Evolutionary conservation across 1,140 invertebrate species (phyloP).

Genomic region (Arion vulgaris): DNA sequence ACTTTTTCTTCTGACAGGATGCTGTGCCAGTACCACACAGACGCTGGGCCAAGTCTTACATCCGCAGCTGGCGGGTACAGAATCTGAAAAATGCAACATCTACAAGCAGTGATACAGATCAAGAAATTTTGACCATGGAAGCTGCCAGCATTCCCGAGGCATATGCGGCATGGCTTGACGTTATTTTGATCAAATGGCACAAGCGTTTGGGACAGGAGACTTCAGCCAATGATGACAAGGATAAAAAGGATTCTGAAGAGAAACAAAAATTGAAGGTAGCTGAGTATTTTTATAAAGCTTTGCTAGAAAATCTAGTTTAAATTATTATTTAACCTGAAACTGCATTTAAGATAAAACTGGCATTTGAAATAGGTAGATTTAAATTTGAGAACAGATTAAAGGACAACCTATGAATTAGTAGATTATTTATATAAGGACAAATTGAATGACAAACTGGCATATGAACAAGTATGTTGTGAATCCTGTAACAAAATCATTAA

Average conservation of each 20-base stretch:
- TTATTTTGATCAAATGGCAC: not conserved
- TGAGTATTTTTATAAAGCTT: not conserved
- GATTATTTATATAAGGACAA: too few species aligned
- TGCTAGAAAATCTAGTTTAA: not conserved
- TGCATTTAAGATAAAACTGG: too few species aligned
- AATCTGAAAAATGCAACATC: conserved; percentile 31
- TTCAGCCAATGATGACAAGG: not conserved
- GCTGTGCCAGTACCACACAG: conserved; percentile 21
- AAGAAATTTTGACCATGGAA: not conserved
- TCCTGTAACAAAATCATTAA: too few species aligned
- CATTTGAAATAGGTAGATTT: too few species aligned
- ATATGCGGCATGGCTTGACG: conserved; percentile 21
- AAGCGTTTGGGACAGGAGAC: not conserved
- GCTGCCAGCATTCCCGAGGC: conserved; percentile 16
- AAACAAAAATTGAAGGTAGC: not conserved
- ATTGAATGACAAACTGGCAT: too few species aligned
- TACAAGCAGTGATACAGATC: conserved; percentile 30
- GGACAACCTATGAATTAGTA: too few species aligned
- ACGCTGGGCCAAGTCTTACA: conserved; percentile 31
- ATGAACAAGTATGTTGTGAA: too few species aligned
- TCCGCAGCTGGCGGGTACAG: conserved; percentile 2
- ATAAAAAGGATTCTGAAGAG: conserved; percentile 4
- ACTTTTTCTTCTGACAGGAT: conserved; percentile 12
- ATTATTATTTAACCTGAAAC: not conserved
- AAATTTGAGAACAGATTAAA: not conserved